phyloP scores from a whole-genome alignment of 2,113 vertebrate species.

The Ploceus nigricollis region DNA sequence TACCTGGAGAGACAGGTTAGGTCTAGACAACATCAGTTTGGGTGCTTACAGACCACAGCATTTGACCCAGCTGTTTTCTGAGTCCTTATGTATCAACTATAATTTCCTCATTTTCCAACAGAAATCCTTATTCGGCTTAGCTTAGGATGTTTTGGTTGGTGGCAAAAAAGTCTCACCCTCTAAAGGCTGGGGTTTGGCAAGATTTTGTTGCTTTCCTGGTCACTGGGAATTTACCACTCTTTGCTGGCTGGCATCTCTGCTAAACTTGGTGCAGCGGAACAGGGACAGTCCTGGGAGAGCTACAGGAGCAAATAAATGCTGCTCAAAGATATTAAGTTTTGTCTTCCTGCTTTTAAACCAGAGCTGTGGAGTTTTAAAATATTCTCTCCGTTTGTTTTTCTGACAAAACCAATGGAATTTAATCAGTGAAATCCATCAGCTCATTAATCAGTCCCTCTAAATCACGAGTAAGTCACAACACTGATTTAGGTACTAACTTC shows the following conservation, averaged over 20 bases:
- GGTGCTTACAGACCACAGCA: rapidly evolving
- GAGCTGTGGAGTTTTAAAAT: background rate
- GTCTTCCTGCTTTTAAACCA: background rate
- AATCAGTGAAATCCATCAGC: background rate
- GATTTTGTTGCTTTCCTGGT: background rate
- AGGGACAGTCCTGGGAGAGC: background rate
- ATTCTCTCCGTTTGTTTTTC: background rate
- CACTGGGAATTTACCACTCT: rapidly evolving
- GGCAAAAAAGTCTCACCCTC: background rate
- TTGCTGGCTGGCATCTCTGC: rapidly evolving
- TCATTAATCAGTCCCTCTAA: background rate
- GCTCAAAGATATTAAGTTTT: background rate
- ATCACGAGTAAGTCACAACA: background rate
- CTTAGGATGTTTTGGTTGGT: background rate
- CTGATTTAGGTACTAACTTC: background rate
- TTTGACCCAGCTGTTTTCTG: background rate
- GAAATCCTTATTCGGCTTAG: background rate
- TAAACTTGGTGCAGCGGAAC: rapidly evolving
- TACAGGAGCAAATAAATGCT: background rate
- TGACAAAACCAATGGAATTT: background rate
- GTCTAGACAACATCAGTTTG: rapidly evolving
- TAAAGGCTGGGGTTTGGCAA: background rate
- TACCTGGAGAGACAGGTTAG: background rate
- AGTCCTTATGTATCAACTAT: background rate
- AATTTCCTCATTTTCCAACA: background rate